Base-by-base conservation (phyloP, 2,797 vertebrate genomes). In the Parambassis ranga region DNA sequence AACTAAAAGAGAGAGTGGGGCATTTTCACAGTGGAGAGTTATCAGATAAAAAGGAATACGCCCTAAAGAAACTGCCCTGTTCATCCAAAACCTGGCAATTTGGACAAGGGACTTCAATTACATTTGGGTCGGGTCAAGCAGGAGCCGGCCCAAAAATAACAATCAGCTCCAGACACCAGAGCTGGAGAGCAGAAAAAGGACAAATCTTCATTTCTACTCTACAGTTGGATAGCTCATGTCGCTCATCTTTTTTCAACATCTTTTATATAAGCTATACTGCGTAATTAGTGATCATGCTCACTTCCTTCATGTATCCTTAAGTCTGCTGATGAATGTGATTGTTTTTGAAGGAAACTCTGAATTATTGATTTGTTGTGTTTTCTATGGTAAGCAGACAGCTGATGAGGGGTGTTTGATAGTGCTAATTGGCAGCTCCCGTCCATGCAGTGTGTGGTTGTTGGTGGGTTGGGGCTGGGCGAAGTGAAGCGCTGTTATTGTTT, bases 361-460 rank as follows among this genome's bases (percentile, higher is more conserved):
- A 77, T 80, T 84, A 84, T 85, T 85, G 79, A 88, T 87, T 79
- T 79, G 68, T 56, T 74, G 51, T 70, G 44, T 46, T 75, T 77
- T 82, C 73, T 65, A 49, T 69, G 63, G 46, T 71, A 57, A 77
- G 63, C 67, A 83, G 89, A 91, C 87, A 87, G 81, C 75, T 88
- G 83, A 88, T 85, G 84, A 88, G 68, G 70, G 74, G 79, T 85
- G 86, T 89, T 87, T 88, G 88, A 91, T 88, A 66, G 82, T 81
- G 84, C 87, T 90, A 91, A 91, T 92, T 91, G 90, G 88, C 89
- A 91, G 85, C 84, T 90, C 82, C 80, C 72, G 68, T 87, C 79
- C 69, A 65, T 81, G 86, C 82, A 76, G 79, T 63, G 84, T 82
- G 86, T 81, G 79, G 77, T 71, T 84, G 81, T 65, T 77, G 70